These are phyloP conservation scores for Dolichallabes microphthalmus DNA, from an alignment of 2,113 vertebrate species.

Conservation along the genomic window DNA sequence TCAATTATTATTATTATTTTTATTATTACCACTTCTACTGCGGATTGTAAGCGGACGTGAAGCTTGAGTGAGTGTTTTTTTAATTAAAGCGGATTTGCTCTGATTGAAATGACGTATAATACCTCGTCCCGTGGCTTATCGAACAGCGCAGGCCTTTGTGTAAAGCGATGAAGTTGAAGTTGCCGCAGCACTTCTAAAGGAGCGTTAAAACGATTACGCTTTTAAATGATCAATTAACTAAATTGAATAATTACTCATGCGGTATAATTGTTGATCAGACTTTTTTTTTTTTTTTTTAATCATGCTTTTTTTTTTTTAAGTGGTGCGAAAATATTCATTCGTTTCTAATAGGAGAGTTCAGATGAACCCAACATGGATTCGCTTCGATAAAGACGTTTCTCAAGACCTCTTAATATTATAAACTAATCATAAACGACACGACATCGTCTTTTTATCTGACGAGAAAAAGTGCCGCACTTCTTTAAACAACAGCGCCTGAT, in stretches of 20 bases:
- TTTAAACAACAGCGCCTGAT: background rate
- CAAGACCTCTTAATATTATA: background rate
- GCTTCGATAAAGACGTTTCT: background rate
- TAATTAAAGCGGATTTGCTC: constrained; percentile 76
- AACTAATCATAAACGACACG: background rate
- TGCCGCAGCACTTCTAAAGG: background rate
- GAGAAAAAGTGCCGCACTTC: background rate
- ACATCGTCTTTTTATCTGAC: background rate
- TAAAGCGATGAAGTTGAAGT: constrained; percentile 26
- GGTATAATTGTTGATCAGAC: background rate
- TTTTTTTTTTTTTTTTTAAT: background rate
- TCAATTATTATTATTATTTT: constrained; percentile 65
- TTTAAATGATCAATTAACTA: background rate
- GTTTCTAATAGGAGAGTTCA: background rate
- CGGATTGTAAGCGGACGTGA: constrained; percentile 66
- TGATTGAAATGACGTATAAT: constrained; percentile 75
- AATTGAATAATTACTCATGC: background rate
- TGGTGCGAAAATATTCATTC: background rate
- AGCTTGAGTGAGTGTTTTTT: constrained; percentile 75
- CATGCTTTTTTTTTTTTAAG: background rate
- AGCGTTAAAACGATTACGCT: background rate
- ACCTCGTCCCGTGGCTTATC: constrained; percentile 71
- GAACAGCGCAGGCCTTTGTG: constrained; percentile 40
- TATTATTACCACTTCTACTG: background rate
- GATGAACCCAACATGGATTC: background rate